These are phyloP conservation scores for Ptychadena robeensis DNA, from an alignment of 2,797 vertebrate species.

Conservation along the genomic window DNA sequence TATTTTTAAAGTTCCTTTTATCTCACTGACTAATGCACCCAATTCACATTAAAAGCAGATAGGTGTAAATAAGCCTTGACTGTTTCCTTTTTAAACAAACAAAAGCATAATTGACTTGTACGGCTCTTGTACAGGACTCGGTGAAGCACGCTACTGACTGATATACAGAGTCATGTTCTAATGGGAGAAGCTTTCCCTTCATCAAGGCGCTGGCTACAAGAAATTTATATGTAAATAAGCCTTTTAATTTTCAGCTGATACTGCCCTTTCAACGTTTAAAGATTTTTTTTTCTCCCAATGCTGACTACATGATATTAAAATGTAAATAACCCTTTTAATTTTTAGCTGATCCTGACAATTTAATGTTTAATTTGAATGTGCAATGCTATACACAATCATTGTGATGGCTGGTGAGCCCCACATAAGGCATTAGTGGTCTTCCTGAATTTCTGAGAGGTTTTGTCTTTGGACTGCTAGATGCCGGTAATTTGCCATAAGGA, in stretches of 20 bases:
- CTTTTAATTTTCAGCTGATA: slow-evolving; percentile 44
- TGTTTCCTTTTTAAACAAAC: neutral
- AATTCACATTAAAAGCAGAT: slow-evolving; percentile 13
- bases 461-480: neutral
- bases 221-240: slow-evolving; percentile 34
- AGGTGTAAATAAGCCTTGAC: neutral
- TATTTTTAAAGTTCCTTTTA: neutral
- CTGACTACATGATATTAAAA: slow-evolving; percentile 37
- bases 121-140: neutral
- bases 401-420: neutral
- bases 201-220: slow-evolving; percentile 8
- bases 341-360: slow-evolving; percentile 40
- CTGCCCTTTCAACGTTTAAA: slow-evolving; percentile 44
- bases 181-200: neutral
- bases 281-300: slow-evolving; percentile 18
- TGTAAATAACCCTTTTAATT: slow-evolving; percentile 47
- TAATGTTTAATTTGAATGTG: slow-evolving; percentile 27
- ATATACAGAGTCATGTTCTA: neutral
- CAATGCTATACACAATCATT: neutral
- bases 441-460: neutral
- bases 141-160: neutral
- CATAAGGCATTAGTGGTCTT: neutral
- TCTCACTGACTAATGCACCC: neutral
- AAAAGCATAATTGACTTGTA: slow-evolving; percentile 4
- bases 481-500: neutral